Base-by-base conservation (phyloP, 2,888 invertebrate genomes). In the Macrosiphum euphorbiae region DNA sequence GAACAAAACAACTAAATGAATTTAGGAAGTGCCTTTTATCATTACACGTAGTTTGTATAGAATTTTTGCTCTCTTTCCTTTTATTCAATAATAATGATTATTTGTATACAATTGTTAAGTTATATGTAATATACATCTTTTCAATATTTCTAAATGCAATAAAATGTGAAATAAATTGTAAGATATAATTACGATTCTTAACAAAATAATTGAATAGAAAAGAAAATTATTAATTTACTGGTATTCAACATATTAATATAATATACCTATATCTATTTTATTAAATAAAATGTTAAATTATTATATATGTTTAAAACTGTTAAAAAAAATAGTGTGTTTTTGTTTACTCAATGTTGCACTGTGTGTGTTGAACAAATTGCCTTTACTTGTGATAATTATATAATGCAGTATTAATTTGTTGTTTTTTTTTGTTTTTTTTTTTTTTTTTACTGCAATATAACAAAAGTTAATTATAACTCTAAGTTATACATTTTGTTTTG, bases 311-410 rank as follows among this genome's bases (percentile, higher is more conserved):
- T 88, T 88, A 92, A 88, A 88, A 52, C 44, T 88, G 88, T 92
- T 88, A 67, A 52, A 92, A 67, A 88, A 78, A 87, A 7, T 52
- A 50, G 35, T 35, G 28, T 85, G 41, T 78, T 41, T 41, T 35
- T 86, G n/a, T 41, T 78, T 92, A 61, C 28, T 58, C 8, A 26
- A 55, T 92, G 41, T 78, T 67, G 67, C 92, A 92, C 92, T 88
- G 52, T 41, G 88, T 92, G 92, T 88, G 92, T 88, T 92, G 20
- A 92, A 88, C 88, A 50, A 78, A 28, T 93, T 93, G 93, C 93
- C 93, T 84, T 89, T 89, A 92, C 28, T 93, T 93, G 93, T 93
- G 93, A 93, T 93, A 93, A 67, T 89, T 89, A 58, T 89, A 58
- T 52, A 89, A 85, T 89, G 58, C 84, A 89, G 89, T 89, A 89